phyloP scores from a whole-genome alignment of 64 coral and sea anemone genomes.

The Cladopsammia gracilis region DNA sequence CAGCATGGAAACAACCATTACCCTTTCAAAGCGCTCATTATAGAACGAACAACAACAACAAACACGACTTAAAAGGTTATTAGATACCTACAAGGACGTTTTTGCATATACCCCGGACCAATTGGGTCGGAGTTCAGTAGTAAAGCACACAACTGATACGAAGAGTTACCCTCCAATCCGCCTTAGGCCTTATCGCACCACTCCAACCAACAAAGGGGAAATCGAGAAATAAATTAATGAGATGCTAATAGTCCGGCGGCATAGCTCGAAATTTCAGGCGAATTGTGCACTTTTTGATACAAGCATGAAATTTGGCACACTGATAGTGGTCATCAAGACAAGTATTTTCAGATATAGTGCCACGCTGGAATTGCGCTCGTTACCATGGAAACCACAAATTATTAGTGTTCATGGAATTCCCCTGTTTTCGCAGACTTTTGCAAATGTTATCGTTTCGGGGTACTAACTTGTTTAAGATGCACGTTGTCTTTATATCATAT shows the following conservation, averaged over 20 bases:
- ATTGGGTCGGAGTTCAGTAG: constrained; percentile 13
- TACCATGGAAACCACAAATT: constrained; percentile 14
- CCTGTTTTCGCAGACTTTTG: neutral
- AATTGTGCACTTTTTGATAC: constrained; percentile 15
- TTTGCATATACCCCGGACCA: neutral
- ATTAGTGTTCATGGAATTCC: neutral
- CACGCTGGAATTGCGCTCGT: neutral
- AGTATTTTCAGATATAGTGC: constrained; percentile 7
- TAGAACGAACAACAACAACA: neutral
- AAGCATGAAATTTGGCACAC: constrained; percentile 21
- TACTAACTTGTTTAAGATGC: too few relatives aligned
- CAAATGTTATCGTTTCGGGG: neutral
- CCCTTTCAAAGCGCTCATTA: neutral
- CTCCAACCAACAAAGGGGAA: neutral
- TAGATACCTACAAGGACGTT: neutral
- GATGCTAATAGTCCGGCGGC: constrained; percentile 22
- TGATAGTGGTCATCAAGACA: neutral
- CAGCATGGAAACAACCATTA: neutral
- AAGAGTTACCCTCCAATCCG: constrained; percentile 24
- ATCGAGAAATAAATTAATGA: constrained; percentile 42
- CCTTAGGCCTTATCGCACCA: constrained; percentile 7
- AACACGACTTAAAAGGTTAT: neutral
- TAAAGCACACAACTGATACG: constrained; percentile 48
- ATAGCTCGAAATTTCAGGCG: constrained; percentile 7
- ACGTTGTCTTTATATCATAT: too few relatives aligned